Percentiles rank a stretch among this genome's conserved stretches.
Conservation (phyloP, 2,113 vertebrate species). For the Phylloscopus trochiloides region DNA sequence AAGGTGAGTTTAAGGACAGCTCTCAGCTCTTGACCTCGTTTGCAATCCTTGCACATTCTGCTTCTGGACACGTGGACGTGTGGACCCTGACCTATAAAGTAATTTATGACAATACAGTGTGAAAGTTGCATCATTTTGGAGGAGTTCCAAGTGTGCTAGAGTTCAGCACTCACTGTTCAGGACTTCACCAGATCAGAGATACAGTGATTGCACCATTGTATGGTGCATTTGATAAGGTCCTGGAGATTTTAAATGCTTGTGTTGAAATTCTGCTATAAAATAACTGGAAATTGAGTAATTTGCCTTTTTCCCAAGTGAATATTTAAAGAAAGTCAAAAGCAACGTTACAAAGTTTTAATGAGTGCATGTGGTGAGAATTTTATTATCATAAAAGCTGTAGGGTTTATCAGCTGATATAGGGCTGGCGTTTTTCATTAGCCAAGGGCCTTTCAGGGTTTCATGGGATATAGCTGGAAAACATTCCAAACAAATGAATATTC, state of each 20-base stretch:
- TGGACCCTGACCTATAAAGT: not conserved
- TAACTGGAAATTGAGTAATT: not conserved
- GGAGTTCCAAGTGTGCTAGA: not conserved
- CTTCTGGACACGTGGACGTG: not conserved
- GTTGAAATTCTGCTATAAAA: not conserved
- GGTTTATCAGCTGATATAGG: constrained; percentile 10
- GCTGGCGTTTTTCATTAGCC: constrained; percentile 31
- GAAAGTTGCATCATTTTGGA: not conserved
- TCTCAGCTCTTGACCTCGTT: not conserved
- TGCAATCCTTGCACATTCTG: not conserved
- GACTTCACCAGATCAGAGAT: not conserved
- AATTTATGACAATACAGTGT: not conserved
- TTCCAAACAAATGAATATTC: constrained; percentile 64
- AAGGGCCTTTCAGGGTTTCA: constrained; percentile 21
- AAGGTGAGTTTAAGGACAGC: not conserved
- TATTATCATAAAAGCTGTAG: constrained; percentile 3
- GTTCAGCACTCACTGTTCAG: not conserved
- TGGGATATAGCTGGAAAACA: constrained; percentile 35
- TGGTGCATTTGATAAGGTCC: not conserved
- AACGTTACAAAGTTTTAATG: not conserved
- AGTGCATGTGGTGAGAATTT: not conserved
- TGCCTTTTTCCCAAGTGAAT: not conserved
- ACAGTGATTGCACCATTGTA: not conserved
- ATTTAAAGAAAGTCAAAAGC: not conserved
- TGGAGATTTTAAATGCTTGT: not conserved